Base-by-base conservation (phyloP, 2,797 vertebrate species). In the Lacerta bilineata region DNA sequence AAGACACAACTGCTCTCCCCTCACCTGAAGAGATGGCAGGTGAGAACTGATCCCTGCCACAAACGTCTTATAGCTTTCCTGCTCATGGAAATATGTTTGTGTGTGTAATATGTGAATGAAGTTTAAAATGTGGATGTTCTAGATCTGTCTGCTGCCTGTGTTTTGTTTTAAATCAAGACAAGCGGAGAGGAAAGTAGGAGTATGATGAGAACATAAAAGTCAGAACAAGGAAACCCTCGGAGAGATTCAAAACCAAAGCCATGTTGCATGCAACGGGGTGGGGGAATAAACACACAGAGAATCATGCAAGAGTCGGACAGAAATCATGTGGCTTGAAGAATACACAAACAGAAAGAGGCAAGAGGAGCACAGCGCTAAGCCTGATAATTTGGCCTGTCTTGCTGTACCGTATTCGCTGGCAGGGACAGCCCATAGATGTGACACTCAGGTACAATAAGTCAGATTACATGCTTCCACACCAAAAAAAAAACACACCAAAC, bases 401-500 rank as follows among this genome's bases (percentile, higher is more conserved):
- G 93, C 92, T 95, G 93, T 92, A 94, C 94, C 89, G 87, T 88
- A 91, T 82, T 88, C 90, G 86, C 94, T 95, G 96, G 90, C 93
- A 93, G 96, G 97, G 95, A 96, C 96, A 97, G 97, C 98, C 98
- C 98, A 98, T 97, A 98, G 98, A 98, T 98, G 98, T 98, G 98
- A 98, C 97, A 98, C 98, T 98, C 98, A 98, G 95, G 97, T 97
- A 96, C 89, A 95, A 98, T 97, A 98, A 93, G 96, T 97, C 95
- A 97, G 96, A 97, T 94, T 91, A 94, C 98, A 98, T 98, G 97
- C 98, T 94, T 95, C 94, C 94, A 95, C 92, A 95, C 43, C 96
- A 96, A 61, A 61, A 96, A 61, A 61, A 61, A 61, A 20, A 61
- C 20, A 50, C 11, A 15, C 13, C 50, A 55, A 55, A 15, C n/a